Base-by-base conservation (phyloP, 2,888 invertebrate genomes). In the Bruchidius siliquastri region DNA sequence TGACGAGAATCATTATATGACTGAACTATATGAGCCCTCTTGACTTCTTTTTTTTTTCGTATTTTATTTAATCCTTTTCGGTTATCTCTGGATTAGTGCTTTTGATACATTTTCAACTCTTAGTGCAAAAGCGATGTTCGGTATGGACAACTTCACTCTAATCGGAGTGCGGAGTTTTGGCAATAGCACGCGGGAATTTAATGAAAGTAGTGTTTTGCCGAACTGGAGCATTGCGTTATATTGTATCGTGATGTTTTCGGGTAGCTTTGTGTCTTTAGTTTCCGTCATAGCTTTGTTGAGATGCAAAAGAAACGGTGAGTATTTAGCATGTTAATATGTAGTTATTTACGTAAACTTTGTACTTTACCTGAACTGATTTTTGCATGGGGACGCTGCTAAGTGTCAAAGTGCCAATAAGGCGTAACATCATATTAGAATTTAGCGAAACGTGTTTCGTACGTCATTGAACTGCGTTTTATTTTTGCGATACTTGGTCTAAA, bases 251-350 rank as follows among this genome's bases (percentile, higher is more conserved):
- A 77, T 82, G 49, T 76, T 77, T 67, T 73, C 80, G 69, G 83
- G 84, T 20, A 78, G 79, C 69, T 75, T 77, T 21, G 68, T 81
- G 18, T 84, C 84, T 78, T 74, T 81, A 30, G 70, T 82, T 4
- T 76, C 82, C 73, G 75, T 80, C 68, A 74, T 83, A 67, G 87
- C 87, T 32, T 86, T 90, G 74, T 81, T 88, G 78, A 88, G 86
- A 80, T 85, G 87, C 75, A 86, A 87, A 77, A 86, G 85, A 81
- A 88, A 87, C 83, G 90, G 90, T 90, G 87, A 80, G 79, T 79
- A 74, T 74, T 49, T 8, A 49, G 49, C 49, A 49, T 49, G 49
- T 13, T 49, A 18, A 13, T 49, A 30, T 30, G n/a, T n/a, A n/a
- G n/a, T n/a, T n/a, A n/a, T n/a, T n/a, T n/a, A n/a, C n/a, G n/a